A percentile compares a stretch with the other conserved stretches of the same genome.
Evolutionary conservation across 2,797 vertebrate genomes (phyloP).

Genomic region (Mormyrus hasselquistii): DNA sequence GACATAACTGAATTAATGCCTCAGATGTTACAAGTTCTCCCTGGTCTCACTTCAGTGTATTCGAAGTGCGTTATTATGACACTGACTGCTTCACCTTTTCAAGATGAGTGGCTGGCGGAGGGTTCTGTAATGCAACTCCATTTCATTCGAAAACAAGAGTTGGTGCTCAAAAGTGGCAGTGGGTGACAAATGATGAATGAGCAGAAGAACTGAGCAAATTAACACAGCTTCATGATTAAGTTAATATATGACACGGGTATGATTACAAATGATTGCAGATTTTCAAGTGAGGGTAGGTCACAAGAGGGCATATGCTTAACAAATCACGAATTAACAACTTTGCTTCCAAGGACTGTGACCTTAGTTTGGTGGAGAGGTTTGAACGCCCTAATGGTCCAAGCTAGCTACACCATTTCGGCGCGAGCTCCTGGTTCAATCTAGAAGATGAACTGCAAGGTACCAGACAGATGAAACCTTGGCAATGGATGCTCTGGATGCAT

Average conservation of each 20-base stretch:
- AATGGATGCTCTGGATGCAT: not conserved
- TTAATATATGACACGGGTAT: not conserved
- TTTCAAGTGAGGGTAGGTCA: not conserved
- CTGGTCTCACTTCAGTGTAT: not conserved
- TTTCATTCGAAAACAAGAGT: not conserved
- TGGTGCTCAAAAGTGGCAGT: conserved; percentile 4
- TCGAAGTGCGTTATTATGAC: conserved; percentile 6
- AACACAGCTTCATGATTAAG: not conserved
- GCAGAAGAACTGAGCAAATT: not conserved
- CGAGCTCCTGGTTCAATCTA: not conserved
- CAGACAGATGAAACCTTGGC: not conserved
- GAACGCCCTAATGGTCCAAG: not conserved
- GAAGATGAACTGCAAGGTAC: not conserved
- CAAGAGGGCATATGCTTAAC: not conserved
- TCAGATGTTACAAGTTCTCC: conserved; percentile 13
- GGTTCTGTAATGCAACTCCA: not conserved
- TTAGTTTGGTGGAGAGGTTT: not conserved
- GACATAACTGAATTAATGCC: conserved; percentile 34
- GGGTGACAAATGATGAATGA: not conserved
- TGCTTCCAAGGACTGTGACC: not conserved
- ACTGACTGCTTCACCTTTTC: not conserved
- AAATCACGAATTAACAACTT: not conserved
- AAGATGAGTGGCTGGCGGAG: conserved; percentile 9
- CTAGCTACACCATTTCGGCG: not conserved
- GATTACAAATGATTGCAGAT: not conserved